These are phyloP conservation scores for Anastatus disparis DNA, from an alignment of 1,140 invertebrate genomes.

Conservation along the genomic window DNA sequence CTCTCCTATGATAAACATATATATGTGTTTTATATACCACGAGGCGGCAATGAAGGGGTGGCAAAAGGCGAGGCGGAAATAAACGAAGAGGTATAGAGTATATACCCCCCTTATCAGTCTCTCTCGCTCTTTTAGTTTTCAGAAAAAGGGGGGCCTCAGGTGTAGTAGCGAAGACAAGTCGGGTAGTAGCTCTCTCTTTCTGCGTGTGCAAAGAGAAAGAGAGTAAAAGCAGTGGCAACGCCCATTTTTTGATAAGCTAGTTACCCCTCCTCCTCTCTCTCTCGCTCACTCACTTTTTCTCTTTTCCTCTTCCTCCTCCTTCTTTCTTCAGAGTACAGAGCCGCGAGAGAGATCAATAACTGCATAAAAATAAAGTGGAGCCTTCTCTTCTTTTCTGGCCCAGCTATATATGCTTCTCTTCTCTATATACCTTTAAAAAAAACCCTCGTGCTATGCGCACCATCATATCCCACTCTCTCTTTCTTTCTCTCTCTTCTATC, in stretches of 20 bases:
- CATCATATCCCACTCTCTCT: conserved; percentile 46
- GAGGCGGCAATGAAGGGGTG: conserved; percentile 34
- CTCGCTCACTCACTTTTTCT: too few species aligned
- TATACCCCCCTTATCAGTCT: not conserved
- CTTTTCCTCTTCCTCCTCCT: too few species aligned
- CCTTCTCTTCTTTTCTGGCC: too few species aligned
- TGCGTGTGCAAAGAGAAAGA: not conserved
- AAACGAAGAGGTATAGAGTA: conserved; percentile 21
- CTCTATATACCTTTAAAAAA: too few species aligned
- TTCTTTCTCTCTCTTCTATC: conserved; percentile 40
- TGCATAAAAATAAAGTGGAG: conserved; percentile 69
- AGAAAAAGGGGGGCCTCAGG: conserved; percentile 12
- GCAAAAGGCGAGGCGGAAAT: conserved; percentile 21
- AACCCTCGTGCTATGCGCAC: conserved; percentile 59
- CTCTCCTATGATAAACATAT: too few species aligned
- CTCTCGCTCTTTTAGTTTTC: not conserved
- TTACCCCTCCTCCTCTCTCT: conserved; percentile 58
- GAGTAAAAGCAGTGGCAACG: conserved; percentile 62
- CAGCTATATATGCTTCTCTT: too few species aligned
- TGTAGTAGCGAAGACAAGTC: conserved; percentile 15
- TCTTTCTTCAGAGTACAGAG: too few species aligned
- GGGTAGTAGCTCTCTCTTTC: too few species aligned
- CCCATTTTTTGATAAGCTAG: conserved; percentile 70
- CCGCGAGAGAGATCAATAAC: conserved; percentile 68
- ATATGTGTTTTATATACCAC: too few species aligned